A percentile compares a stretch with the other conserved stretches of the same genome.
These are phyloP conservation scores for Colostygia pectinataria DNA, from an alignment of 2,888 invertebrate species.

Conservation along the genomic window DNA sequence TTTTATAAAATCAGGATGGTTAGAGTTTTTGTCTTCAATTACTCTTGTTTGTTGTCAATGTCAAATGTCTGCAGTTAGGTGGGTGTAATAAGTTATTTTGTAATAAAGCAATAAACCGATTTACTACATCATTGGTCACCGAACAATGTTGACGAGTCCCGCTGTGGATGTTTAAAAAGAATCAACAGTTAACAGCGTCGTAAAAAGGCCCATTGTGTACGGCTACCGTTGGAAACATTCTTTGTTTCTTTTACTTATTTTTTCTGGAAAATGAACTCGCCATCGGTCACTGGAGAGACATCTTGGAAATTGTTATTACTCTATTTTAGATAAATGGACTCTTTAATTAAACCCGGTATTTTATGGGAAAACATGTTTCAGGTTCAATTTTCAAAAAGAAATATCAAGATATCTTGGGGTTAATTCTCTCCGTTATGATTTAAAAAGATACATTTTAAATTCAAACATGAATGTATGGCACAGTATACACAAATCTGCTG, in stretches of 20 bases:
- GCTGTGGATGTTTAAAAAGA: constrained; percentile 80
- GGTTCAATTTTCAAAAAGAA: no score
- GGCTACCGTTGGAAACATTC: constrained; percentile 71
- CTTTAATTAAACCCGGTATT: neutral
- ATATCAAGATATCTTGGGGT: no score
- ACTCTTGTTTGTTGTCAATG: no score
- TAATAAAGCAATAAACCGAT: constrained; percentile 37
- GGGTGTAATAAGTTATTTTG: neutral
- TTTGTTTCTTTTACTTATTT: constrained; percentile 13
- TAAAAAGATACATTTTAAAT: no score
- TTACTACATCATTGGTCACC: constrained; percentile 55
- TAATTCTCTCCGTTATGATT: no score
- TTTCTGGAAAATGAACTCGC: constrained; percentile 5
- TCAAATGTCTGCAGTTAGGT: no score
- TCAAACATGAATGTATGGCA: no score
- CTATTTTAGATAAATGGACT: neutral
- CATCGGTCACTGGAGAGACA: constrained; percentile 1
- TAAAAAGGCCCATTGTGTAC: constrained; percentile 77
- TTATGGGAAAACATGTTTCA: no score
- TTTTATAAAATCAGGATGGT: no score
- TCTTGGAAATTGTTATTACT: constrained; percentile 2
- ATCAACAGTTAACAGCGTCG: constrained; percentile 80
- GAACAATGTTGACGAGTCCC: constrained; percentile 76
- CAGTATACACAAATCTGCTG: no score
- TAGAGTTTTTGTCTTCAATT: no score